Conservation (phyloP, 2,888 invertebrate genomes). For the Hirtodrosophila cameraria region DNA sequence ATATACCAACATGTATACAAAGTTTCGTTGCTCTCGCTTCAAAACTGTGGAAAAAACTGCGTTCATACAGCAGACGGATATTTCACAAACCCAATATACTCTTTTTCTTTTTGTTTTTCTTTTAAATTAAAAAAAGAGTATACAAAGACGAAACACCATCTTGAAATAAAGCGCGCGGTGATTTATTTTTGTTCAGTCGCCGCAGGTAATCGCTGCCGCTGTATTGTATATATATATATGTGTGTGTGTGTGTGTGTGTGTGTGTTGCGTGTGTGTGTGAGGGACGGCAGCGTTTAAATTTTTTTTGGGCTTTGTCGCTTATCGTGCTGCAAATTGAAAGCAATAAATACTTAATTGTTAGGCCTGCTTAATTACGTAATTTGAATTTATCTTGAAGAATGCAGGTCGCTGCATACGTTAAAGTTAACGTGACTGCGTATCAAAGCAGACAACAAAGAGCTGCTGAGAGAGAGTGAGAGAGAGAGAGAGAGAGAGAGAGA, state of each 20-base stretch:
- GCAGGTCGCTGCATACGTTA: constrained; percentile 21
- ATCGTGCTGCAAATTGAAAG: constrained; percentile 71
- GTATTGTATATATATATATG: constrained; percentile 6
- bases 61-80: no score
- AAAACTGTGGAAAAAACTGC: no score
- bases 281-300: constrained; percentile 26
- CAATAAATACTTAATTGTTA: constrained; percentile 75
- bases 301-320: constrained; percentile 42
- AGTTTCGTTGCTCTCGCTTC: no score
- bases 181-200: constrained; percentile 51
- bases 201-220: constrained; percentile 56
- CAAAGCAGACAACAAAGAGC: constrained; percentile 5
- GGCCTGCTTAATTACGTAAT: constrained; percentile 68
- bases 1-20: no score
- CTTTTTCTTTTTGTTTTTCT: no score
- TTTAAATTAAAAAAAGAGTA: neutral
- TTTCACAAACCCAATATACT: no score
- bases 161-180: constrained; percentile 59
- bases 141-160: constrained; percentile 37
- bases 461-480: neutral
- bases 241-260: constrained; percentile 6
- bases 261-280: constrained; percentile 10
- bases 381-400: constrained; percentile 58
- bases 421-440: no score
- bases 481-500: neutral